phyloP scores from a whole-genome alignment of 2,888 invertebrate species.

The Drosophila villosipedis region DNA sequence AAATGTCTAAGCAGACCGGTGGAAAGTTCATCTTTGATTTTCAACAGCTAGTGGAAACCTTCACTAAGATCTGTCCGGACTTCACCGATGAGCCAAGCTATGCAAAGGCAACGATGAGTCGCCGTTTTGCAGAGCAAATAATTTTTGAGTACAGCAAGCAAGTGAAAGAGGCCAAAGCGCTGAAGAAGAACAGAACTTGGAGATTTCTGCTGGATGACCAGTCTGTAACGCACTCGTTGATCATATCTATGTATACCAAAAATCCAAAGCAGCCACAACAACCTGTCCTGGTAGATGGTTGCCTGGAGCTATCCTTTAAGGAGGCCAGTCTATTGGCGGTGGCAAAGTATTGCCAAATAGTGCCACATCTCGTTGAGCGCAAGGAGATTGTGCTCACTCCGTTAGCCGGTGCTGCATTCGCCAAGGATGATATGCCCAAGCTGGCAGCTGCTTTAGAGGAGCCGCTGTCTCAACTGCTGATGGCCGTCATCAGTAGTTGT shows the following conservation, averaged over 20 bases:
- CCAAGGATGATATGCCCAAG: conserved; percentile 40
- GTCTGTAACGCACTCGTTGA: conserved; percentile 8
- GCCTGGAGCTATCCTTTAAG: conserved; percentile 59
- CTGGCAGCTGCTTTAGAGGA: conserved; percentile 46
- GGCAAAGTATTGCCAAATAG: conserved; percentile 62
- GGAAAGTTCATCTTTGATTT: conserved; percentile 47
- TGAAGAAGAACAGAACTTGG: conserved; percentile 36
- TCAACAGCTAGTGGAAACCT: conserved; percentile 35
- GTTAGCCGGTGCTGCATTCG: conserved; percentile 64
- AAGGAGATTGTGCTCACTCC: conserved; percentile 60
- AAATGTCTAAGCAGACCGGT: conserved; percentile 28
- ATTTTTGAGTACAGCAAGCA: conserved; percentile 59
- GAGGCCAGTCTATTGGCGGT: conserved; percentile 72
- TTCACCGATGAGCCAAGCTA: conserved; percentile 49
- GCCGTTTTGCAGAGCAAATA: conserved; percentile 63
- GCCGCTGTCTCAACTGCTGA: conserved; percentile 46
- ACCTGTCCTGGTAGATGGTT: conserved; percentile 39
- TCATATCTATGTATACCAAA: conserved; percentile 24
- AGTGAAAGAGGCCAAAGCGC: conserved; percentile 46
- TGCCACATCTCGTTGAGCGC: conserved; percentile 53
- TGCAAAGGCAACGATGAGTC: conserved; percentile 52
- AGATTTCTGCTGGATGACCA: conserved; percentile 26
- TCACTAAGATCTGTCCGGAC: conserved; percentile 62
- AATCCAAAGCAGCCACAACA: conserved; percentile 37
- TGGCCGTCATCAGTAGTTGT: conserved; percentile 65